Conservation (phyloP, 2,888 invertebrate species). For the Eupelmus urozonus region DNA sequence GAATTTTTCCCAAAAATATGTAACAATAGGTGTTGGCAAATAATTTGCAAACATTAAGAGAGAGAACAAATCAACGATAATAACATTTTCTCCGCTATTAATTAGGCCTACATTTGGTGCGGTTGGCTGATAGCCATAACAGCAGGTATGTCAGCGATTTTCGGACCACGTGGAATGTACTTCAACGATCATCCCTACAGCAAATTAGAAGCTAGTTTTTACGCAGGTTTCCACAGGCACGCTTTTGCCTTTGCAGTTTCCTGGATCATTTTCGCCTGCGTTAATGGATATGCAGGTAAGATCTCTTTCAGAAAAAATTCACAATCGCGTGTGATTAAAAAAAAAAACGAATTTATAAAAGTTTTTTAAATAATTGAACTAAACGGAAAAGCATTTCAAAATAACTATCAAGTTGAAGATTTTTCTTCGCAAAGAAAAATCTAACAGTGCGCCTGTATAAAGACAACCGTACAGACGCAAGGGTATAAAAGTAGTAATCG, state of each 20-base stretch:
- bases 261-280: conserved; percentile 80
- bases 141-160: conserved; percentile 62
- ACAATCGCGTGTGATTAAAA: background rate
- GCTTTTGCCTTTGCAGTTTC: conserved; percentile 69
- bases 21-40: too few relatives aligned
- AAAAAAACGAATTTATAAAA: background rate
- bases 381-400: too few relatives aligned
- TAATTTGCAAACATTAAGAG: too few relatives aligned
- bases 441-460: too few relatives aligned
- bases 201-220: conserved; percentile 70
- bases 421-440: background rate
- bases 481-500: too few relatives aligned
- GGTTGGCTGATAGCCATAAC: conserved; percentile 68
- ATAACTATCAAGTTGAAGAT: background rate
- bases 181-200: conserved; percentile 66
- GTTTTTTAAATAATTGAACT: too few relatives aligned
- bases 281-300: conserved; percentile 83
- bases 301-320: too few relatives aligned
- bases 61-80: too few relatives aligned
- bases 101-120: conserved; percentile 62
- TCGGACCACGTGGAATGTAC: conserved; percentile 70
- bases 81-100: too few relatives aligned
- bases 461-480: too few relatives aligned
- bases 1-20: too few relatives aligned
- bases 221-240: conserved; percentile 72